Evolutionary conservation across 2,113 vertebrate genomes (phyloP).

Genomic region (Nyctereutes procyonoides): DNA sequence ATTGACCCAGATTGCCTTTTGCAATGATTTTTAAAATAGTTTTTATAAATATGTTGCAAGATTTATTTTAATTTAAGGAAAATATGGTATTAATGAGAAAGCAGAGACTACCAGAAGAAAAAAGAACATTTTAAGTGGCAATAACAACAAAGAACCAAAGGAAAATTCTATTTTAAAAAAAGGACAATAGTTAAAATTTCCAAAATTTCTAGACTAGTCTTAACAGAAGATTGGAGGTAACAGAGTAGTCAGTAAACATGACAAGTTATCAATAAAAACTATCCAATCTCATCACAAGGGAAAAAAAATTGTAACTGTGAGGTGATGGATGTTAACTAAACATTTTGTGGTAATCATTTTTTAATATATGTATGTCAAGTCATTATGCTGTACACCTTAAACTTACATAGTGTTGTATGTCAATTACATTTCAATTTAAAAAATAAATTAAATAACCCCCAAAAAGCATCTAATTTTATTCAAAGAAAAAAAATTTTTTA

Average conservation of each 20-base stretch:
- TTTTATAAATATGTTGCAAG: neutral
- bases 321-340: neutral
- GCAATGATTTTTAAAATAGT: neutral
- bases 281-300: neutral
- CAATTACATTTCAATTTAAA: neutral
- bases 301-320: neutral
- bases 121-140: neutral
- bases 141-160: neutral
- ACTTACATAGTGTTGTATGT: neutral
- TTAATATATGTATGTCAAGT: neutral
- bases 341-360: neutral
- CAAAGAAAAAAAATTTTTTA: neutral
- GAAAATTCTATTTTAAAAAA: neutral
- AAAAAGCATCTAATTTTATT: neutral
- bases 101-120: neutral
- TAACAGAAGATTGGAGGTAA: neutral
- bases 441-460: neutral
- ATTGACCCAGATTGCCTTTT: neutral
- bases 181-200: neutral
- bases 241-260: neutral
- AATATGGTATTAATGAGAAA: conserved; percentile 32
- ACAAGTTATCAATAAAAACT: neutral
- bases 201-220: neutral
- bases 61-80: conserved; percentile 36
- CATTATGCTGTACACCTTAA: neutral